Conservation (phyloP, 2,797 vertebrate species). For the Crenuchus spilurus region DNA sequence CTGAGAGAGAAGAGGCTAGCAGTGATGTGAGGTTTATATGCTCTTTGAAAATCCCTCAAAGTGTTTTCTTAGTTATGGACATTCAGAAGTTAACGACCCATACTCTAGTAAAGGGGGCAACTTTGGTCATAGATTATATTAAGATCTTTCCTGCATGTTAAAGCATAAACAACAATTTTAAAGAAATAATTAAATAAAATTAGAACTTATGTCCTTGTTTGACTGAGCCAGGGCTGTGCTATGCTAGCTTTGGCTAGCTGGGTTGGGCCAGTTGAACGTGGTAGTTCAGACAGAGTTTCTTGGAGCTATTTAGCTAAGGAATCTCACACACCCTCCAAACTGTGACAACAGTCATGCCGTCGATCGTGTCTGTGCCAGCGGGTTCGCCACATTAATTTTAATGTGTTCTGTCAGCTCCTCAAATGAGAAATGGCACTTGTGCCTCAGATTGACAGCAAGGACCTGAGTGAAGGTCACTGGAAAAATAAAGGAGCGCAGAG, state of each 20-base stretch:
- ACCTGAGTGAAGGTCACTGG: constrained; percentile 64
- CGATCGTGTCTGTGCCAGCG: constrained; percentile 42
- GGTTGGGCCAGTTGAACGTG: constrained; percentile 7
- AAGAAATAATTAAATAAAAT: background rate
- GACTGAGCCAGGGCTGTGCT: background rate
- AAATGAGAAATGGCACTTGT: constrained; percentile 63
- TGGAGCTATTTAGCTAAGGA: background rate
- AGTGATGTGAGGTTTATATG: too few species aligned
- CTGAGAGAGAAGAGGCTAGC: too few species aligned
- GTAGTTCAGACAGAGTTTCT: constrained; percentile 8
- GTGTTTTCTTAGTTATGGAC: too few species aligned
- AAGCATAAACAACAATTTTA: too few species aligned
- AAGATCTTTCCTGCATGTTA: too few species aligned
- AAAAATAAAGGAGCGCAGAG: constrained; percentile 39
- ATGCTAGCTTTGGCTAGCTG: background rate
- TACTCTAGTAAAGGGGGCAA: too few species aligned
- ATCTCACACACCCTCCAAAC: constrained; percentile 18
- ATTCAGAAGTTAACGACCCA: too few species aligned
- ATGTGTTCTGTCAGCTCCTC: constrained; percentile 62
- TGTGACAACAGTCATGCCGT: constrained; percentile 38
- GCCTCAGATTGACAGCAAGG: constrained; percentile 63
- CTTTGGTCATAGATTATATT: too few species aligned
- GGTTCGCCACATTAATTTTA: constrained; percentile 62
- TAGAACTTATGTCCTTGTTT: background rate
- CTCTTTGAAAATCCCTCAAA: too few species aligned